phyloP scores from a whole-genome alignment of 2,797 vertebrate genomes.

The Lepilemur septentrionalis region DNA sequence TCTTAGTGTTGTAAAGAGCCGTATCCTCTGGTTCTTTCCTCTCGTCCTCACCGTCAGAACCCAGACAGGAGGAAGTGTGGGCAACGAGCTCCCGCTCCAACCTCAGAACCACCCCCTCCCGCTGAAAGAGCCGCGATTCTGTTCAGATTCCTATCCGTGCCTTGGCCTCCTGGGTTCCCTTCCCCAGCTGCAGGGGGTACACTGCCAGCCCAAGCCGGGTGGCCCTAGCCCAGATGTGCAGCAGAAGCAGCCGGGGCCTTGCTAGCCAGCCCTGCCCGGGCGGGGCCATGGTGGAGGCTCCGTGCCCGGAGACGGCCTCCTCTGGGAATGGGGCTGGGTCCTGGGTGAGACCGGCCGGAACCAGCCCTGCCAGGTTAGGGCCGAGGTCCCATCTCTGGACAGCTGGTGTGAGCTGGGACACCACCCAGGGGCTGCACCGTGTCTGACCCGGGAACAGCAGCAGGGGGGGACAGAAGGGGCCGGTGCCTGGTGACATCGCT shows the following conservation, averaged over 20 bases:
- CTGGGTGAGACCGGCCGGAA: not conserved
- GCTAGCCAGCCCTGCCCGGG: too few species aligned
- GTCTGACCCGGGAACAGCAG: not conserved
- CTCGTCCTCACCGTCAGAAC: not conserved
- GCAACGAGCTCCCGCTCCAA: rapidly evolving
- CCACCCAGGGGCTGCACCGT: not conserved
- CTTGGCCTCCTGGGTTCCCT: too few species aligned
- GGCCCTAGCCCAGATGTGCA: rapidly evolving
- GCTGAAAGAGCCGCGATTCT: not conserved
- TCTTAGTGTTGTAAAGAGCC: not conserved
- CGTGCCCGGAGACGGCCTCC: rapidly evolving
- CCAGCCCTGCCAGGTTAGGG: not conserved
- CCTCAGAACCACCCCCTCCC: not conserved
- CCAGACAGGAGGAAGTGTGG: rapidly evolving
- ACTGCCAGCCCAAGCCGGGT: not conserved
- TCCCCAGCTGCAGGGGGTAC: too few species aligned
- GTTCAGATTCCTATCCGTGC: not conserved
- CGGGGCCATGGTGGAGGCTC: rapidly evolving
- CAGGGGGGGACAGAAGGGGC: not conserved
- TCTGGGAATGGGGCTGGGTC: not conserved
- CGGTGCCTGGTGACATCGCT: not conserved
- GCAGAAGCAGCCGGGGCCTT: not conserved
- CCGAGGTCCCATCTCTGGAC: not conserved
- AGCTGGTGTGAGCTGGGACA: not conserved
- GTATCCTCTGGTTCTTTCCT: not conserved